Evolutionary conservation across 1,140 invertebrate genomes (phyloP), one percentile per base, ranked within the genome.

Genomic region (Thereuonema tuberculata): DNA sequence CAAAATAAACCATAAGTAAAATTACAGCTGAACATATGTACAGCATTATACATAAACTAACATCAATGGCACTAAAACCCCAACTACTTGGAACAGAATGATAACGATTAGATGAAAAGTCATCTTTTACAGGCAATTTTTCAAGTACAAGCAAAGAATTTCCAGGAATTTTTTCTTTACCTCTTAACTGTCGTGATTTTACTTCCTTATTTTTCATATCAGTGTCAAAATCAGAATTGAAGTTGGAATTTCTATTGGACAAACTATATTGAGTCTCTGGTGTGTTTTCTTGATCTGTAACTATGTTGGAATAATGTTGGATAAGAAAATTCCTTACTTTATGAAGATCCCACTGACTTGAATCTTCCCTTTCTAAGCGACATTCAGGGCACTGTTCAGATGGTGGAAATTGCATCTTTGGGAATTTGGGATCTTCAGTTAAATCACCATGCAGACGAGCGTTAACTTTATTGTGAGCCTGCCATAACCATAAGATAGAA

Each of bases 381-480:
- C 94, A 97, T 15, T 75, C 67, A 0, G 81, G 75, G 74, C 93
- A 96, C 57, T 80, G 74, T 1, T 74, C 66, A 12, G 69, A 63
- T 14, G 81, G 75, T 1, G 96, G 96, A 74, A 95, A 99, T 69
- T 93, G 87, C 37, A 86, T 78, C 75, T 99, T 99, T 1, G 85
- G 90, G 74, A 86, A 82, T 57, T 78, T 66, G 0, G 93, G 92
- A 77, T 99, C 96, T 73, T 98, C 93, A 14, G 88, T 92, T 1
- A 75, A 52, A 71, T 96, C 89, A 0, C 88, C 86, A 28, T 85
- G 78, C 17, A 98, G 72, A 63, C 94, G 80, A 62, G 84, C 75
- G 71, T 99, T 99, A 0, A 93, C 93, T 72, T 85, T 82, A 74
- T 98, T 98, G 69, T 99, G 94, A 1, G 90, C 86, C 57, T 78